These are phyloP conservation scores for Corydoras maculifer DNA, from an alignment of 2,113 vertebrate genomes.

Conservation along the genomic window DNA sequence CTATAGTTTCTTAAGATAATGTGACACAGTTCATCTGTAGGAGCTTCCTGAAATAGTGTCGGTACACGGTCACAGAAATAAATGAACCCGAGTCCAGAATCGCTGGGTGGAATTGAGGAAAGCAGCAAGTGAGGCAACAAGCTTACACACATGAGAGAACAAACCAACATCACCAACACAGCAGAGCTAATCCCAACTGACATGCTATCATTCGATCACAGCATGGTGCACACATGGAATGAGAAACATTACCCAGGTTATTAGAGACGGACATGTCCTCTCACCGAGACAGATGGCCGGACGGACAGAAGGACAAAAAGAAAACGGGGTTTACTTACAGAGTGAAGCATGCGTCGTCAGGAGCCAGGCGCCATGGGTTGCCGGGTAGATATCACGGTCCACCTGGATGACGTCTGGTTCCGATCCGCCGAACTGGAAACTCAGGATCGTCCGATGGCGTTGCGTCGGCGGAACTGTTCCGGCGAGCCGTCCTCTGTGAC, in stretches of 20 bases:
- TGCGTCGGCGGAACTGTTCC: too few species aligned
- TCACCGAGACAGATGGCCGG: too few species aligned
- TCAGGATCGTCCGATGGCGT: conserved; percentile 2
- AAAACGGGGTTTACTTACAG: conserved; percentile 31
- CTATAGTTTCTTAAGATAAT: too few species aligned
- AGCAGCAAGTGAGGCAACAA: neutral
- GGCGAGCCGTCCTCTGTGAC: too few species aligned
- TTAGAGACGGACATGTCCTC: too few species aligned
- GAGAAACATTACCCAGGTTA: too few species aligned
- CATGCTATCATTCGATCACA: conserved; percentile 17
- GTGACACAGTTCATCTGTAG: too few species aligned
- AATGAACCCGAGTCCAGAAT: too few species aligned
- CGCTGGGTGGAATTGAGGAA: neutral
- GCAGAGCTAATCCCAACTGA: conserved; percentile 3
- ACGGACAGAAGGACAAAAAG: too few species aligned
- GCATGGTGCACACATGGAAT: conserved; percentile 1
- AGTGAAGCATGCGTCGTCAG: conserved; percentile 39
- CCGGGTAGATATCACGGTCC: conserved; percentile 17
- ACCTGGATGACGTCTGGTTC: conserved; percentile 5
- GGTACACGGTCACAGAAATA: too few species aligned
- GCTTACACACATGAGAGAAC: conserved; percentile 2
- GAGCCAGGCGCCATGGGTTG: conserved; percentile 35
- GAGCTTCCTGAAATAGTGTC: too few species aligned
- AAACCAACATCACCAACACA: conserved; percentile 3
- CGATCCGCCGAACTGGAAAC: conserved; percentile 19